A percentile compares a stretch with the other conserved stretches of the same genome.
phyloP scores from a whole-genome alignment of 1,140 invertebrate species.

The Hermetia illucens region DNA sequence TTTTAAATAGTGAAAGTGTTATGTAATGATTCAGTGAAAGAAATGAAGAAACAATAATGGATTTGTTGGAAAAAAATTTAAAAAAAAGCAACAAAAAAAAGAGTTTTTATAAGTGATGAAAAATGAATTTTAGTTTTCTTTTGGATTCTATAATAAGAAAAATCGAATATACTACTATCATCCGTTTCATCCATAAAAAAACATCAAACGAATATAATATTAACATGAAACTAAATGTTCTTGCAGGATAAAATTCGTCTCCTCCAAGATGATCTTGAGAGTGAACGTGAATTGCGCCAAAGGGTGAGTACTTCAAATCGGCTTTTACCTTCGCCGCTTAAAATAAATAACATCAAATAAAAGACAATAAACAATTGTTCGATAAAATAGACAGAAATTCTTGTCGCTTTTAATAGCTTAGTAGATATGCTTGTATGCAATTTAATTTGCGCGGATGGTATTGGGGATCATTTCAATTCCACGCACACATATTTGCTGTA shows the following conservation, averaged over 20 bases:
- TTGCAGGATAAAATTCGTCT: conserved; percentile 96
- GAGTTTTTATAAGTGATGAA: neutral
- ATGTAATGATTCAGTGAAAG: conserved; percentile 1
- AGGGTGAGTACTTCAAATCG: conserved; percentile 54
- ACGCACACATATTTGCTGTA: too few relatives aligned
- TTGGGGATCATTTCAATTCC: too few relatives aligned
- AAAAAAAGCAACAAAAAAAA: conserved; percentile 6
- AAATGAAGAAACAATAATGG: neutral
- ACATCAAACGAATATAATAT: too few relatives aligned
- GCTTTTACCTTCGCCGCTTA: neutral
- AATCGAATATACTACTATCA: neutral
- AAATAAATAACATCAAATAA: neutral
- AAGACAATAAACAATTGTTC: too few relatives aligned
- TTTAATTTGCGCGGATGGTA: too few relatives aligned
- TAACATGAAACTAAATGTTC: too few relatives aligned
- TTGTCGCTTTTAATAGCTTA: too few relatives aligned
- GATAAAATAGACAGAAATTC: too few relatives aligned
- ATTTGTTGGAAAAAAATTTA: conserved; percentile 6
- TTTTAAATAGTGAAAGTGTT: conserved; percentile 1
- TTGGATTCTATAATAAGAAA: conserved; percentile 13
- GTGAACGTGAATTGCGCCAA: conserved; percentile 90
- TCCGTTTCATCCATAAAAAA: conserved; percentile 5
- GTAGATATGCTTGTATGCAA: too few relatives aligned
- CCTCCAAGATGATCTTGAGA: conserved; percentile 92
- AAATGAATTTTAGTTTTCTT: conserved; percentile 7